Percentiles rank a stretch among this genome's conserved stretches.
Conservation (phyloP, 2,797 vertebrate species). For the Phrynocephalus guinanensis region DNA sequence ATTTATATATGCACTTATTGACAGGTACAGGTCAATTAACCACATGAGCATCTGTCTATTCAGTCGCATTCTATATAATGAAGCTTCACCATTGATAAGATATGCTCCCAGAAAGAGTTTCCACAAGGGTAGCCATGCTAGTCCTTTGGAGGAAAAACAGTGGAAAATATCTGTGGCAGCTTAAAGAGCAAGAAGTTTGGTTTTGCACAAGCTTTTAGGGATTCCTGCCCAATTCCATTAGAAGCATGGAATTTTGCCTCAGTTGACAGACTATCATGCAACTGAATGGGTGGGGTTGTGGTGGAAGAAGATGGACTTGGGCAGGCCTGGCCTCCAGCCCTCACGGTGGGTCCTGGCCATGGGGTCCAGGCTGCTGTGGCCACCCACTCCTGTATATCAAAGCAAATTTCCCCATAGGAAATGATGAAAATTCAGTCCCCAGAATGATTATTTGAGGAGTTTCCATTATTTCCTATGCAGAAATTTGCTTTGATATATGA, state of each 20-base stretch:
- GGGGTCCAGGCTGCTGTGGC: too few species aligned
- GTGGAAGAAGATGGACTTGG: neutral
- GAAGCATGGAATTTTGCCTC: too few species aligned
- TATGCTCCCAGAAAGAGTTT: neutral
- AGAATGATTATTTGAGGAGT: too few species aligned
- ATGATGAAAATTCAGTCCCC: too few species aligned
- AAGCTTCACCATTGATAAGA: neutral
- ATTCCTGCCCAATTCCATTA: neutral
- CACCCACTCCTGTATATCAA: too few species aligned
- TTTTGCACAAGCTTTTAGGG: neutral
- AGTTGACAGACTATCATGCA: neutral
- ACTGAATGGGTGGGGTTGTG: neutral
- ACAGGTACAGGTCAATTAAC: constrained; percentile 55
- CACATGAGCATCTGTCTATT: constrained; percentile 29
- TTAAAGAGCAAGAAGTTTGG: neutral
- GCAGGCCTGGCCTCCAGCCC: too few species aligned
- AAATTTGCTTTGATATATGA: too few species aligned
- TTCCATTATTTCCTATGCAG: too few species aligned
- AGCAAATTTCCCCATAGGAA: too few species aligned
- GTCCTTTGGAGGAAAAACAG: neutral
- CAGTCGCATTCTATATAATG: fast-evolving
- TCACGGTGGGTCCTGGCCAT: too few species aligned
- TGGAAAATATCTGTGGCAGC: neutral
- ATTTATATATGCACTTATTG: constrained; percentile 52
- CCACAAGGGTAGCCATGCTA: neutral